Percentiles rank a stretch among this genome's conserved stretches.
These are phyloP conservation scores for Argyresthia goedartella DNA, from an alignment of 2,888 invertebrate genomes.

Conservation along the genomic window DNA sequence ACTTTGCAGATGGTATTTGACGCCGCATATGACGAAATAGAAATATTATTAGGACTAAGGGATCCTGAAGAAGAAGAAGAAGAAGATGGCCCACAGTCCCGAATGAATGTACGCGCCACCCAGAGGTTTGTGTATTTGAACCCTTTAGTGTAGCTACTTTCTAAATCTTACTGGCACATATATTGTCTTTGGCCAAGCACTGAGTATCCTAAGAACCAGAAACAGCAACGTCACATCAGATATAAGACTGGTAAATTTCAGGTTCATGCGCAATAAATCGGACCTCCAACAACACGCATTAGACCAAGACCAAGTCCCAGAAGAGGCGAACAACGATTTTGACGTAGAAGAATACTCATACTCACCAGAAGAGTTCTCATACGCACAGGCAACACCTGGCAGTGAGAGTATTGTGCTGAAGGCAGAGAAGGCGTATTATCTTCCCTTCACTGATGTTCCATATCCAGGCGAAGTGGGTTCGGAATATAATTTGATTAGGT, in stretches of 20 bases:
- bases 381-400: constrained; percentile 20
- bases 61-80: too few species aligned
- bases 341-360: constrained; percentile 38
- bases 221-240: too few species aligned
- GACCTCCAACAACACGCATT: neutral
- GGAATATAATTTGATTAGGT: constrained; percentile 48
- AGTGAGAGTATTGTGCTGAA: constrained; percentile 21
- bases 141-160: too few species aligned
- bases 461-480: constrained; percentile 52
- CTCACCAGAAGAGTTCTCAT: constrained; percentile 29
- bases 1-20: too few species aligned
- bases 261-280: constrained; percentile 30
- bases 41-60: too few species aligned
- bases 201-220: too few species aligned
- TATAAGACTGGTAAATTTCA: constrained; percentile 10
- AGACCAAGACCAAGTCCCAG: neutral
- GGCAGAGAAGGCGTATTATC: constrained; percentile 32
- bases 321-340: constrained; percentile 35
- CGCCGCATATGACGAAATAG: too few species aligned
- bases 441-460: constrained; percentile 47
- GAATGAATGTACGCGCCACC: too few species aligned
- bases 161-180: too few species aligned
- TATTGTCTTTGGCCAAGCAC: too few species aligned
- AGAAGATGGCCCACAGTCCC: too few species aligned
- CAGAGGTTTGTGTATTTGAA: too few species aligned